These are phyloP conservation scores for Dicranocentrus wangi DNA, from an alignment of 2,888 invertebrate species.

Conservation along the genomic window DNA sequence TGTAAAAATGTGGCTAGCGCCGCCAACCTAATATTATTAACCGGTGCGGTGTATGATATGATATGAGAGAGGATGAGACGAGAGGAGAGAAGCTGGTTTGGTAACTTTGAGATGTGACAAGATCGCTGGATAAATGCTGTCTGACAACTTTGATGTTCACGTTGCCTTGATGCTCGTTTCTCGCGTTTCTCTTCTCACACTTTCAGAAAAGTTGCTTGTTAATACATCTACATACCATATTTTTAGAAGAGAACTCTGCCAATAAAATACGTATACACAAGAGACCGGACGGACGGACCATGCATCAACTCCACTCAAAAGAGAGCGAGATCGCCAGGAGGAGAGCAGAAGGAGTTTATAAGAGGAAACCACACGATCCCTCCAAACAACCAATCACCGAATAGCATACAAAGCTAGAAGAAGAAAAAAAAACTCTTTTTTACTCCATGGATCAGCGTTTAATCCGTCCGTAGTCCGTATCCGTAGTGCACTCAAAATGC, in stretches of 20 bases:
- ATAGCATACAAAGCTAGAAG: constrained; percentile 1
- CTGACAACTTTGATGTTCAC: constrained; percentile 32
- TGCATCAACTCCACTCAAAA: neutral
- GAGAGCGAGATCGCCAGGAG: neutral
- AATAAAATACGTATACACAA: neutral
- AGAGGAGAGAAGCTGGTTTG: neutral
- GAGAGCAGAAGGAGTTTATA: neutral
- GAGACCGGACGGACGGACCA: neutral
- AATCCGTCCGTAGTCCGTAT: too few relatives aligned
- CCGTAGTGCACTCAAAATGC: too few relatives aligned
- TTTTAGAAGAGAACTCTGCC: too few relatives aligned
- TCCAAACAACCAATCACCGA: constrained; percentile 25
- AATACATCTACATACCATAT: too few relatives aligned
- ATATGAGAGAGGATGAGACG: neutral
- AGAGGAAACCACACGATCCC: constrained; percentile 36
- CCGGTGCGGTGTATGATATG: neutral
- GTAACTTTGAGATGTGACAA: constrained; percentile 26
- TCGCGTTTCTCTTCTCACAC: neutral
- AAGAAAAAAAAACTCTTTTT: too few relatives aligned
- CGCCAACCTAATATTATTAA: too few relatives aligned
- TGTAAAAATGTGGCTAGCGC: too few relatives aligned
- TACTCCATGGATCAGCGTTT: too few relatives aligned
- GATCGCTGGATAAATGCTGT: constrained; percentile 43
- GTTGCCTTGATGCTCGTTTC: neutral
- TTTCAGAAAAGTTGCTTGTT: too few relatives aligned